A percentile compares a stretch with the other conserved stretches of the same genome.
These are phyloP conservation scores for Monarcha castaneiventris DNA, from an alignment of 2,113 vertebrate species.

Conservation along the genomic window DNA sequence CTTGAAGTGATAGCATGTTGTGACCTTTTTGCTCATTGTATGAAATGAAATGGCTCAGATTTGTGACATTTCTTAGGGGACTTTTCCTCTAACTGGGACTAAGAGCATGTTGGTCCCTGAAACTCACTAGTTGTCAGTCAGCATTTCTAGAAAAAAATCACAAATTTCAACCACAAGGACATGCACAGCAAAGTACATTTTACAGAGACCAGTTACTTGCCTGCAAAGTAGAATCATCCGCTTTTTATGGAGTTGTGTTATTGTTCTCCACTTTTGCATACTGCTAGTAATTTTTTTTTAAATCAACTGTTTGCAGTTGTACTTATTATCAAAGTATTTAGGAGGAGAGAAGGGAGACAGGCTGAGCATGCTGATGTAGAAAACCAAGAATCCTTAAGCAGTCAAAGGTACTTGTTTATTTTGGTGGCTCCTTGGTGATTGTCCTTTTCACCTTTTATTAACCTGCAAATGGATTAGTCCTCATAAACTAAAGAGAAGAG, in stretches of 20 bases:
- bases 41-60: background rate
- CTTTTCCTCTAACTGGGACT: background rate
- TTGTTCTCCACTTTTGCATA: background rate
- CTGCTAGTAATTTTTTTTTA: background rate
- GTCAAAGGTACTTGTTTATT: slow-evolving; percentile 51
- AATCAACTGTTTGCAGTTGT: background rate
- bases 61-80: background rate
- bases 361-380: background rate
- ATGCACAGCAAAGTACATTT: background rate
- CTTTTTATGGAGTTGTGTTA: background rate
- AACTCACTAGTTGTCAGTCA: background rate
- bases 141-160: background rate
- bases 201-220: background rate
- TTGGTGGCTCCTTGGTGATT: slow-evolving; percentile 38
- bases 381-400: background rate
- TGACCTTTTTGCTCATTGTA: background rate
- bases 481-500: slow-evolving; percentile 44
- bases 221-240: background rate
- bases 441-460: slow-evolving; percentile 71
- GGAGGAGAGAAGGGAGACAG: background rate
- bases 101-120: background rate
- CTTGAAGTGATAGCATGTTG: background rate
- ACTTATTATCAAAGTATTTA: background rate
- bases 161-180: background rate
- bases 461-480: slow-evolving; percentile 62